These are phyloP conservation scores for Pantherophis guttatus DNA, from an alignment of 2,113 vertebrate species.

Conservation along the genomic window DNA sequence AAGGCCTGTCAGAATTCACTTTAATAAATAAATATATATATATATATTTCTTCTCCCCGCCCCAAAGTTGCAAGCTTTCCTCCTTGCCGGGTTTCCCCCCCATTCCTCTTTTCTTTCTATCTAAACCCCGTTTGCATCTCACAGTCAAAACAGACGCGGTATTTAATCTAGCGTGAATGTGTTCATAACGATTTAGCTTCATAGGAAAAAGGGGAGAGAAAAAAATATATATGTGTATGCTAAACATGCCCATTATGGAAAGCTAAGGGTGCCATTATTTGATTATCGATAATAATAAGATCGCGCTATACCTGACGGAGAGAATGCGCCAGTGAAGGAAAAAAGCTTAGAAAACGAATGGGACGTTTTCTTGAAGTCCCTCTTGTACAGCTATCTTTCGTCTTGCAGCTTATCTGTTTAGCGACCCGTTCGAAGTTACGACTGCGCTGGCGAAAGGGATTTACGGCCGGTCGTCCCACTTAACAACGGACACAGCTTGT, in stretches of 20 bases:
- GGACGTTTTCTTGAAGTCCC: not conserved
- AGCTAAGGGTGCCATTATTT: not conserved
- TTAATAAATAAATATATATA: not conserved
- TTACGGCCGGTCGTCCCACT: no score
- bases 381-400: not conserved
- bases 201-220: not conserved
- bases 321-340: accelerated
- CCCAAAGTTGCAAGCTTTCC: no score
- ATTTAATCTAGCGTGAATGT: accelerated
- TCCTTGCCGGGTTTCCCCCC: no score
- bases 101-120: not conserved
- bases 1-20: not conserved
- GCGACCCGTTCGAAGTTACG: not conserved
- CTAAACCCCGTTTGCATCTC: not conserved
- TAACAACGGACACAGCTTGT: no score
- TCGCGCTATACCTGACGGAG: accelerated
- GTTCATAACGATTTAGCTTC: accelerated
- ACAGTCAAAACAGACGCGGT: not conserved
- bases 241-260: not conserved
- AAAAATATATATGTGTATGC: not conserved
- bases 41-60: no score
- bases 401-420: not conserved
- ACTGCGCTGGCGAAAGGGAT: no score
- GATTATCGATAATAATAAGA: not conserved
- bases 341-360: accelerated